Conservation (phyloP, 2,888 invertebrate genomes). For the Ectemnius cavifrons region DNA sequence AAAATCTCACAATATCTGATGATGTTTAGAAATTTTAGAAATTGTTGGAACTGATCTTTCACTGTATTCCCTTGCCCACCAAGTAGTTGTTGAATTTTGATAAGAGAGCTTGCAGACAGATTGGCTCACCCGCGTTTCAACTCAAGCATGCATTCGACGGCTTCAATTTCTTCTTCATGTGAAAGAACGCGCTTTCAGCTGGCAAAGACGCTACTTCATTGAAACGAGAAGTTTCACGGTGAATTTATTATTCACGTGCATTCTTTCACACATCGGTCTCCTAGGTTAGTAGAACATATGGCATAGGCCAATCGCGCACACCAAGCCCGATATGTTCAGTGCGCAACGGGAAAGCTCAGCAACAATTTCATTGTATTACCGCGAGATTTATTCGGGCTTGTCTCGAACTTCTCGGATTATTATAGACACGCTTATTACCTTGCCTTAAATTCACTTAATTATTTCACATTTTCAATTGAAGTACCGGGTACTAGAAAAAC, state of each 20-base stretch:
- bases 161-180: neutral
- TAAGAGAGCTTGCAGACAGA: too few relatives aligned
- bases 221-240: conserved; percentile 21
- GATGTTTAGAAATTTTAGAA: too few relatives aligned
- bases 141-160: neutral
- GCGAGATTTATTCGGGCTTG: neutral
- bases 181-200: neutral
- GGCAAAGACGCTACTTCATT: neutral
- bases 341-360: neutral
- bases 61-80: too few relatives aligned
- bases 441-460: too few relatives aligned
- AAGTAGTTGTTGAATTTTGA: too few relatives aligned
- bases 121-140: neutral
- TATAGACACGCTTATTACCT: neutral
- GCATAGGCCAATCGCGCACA: conserved; percentile 1
- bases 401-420: neutral
- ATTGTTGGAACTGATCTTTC: too few relatives aligned
- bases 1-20: too few relatives aligned
- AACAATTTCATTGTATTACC: neutral
- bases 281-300: conserved; percentile 45
- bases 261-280: conserved; percentile 13
- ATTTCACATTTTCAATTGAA: too few relatives aligned
- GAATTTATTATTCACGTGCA: conserved; percentile 43
- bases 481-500: too few relatives aligned
- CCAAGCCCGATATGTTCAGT: neutral